Percentiles rank a stretch among this genome's conserved stretches.
Conservation (phyloP, 2,888 invertebrate species). For the Ennomos fuscantarius region DNA sequence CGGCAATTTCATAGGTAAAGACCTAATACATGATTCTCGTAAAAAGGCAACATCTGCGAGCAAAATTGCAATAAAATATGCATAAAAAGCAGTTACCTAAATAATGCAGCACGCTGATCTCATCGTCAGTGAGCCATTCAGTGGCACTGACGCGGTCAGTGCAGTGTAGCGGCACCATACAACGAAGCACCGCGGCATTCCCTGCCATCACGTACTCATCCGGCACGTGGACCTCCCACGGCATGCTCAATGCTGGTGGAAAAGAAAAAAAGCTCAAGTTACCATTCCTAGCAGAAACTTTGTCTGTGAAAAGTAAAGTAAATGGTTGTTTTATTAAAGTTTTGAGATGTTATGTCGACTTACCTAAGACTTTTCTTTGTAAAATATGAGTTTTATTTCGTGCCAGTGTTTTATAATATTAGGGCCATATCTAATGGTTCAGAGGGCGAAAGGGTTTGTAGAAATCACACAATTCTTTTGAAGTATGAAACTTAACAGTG, state of each 20-base stretch:
- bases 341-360: background rate
- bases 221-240: slow-evolving; percentile 95
- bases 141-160: slow-evolving; percentile 94
- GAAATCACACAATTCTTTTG: too few species aligned
- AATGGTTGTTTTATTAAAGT: slow-evolving; percentile 6
- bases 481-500: background rate
- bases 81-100: slow-evolving; percentile 56
- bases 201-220: slow-evolving; percentile 97
- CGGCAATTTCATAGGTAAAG: too few species aligned
- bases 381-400: too few species aligned
- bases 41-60: too few species aligned
- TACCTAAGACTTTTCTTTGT: too few species aligned
- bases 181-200: slow-evolving; percentile 95
- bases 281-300: slow-evolving; percentile 1
- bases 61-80: background rate
- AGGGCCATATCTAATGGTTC: too few species aligned
- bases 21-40: too few species aligned
- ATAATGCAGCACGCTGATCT: slow-evolving; percentile 87
- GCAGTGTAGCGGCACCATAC: slow-evolving; percentile 95
- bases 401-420: too few species aligned
- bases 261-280: slow-evolving; percentile 2
- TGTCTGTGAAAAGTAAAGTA: background rate
- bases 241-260: slow-evolving; percentile 90
- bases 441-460: too few species aligned
- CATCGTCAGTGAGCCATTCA: slow-evolving; percentile 95